phyloP scores from a whole-genome alignment of 2,888 invertebrate species.

The Cheilosia pagana region DNA sequence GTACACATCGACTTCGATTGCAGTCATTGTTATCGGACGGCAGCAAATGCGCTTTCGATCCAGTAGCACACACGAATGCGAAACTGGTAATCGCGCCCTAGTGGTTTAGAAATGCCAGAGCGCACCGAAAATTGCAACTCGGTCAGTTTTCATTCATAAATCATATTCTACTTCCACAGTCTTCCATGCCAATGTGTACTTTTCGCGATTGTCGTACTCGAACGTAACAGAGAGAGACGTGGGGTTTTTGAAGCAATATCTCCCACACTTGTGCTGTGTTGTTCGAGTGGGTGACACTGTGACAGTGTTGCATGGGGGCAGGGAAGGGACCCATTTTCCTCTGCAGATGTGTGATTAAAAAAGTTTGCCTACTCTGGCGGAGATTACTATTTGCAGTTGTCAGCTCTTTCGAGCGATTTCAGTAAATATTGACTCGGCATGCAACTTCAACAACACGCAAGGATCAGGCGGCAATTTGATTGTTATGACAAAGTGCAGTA shows the following conservation, averaged over 20 bases:
- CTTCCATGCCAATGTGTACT: not conserved
- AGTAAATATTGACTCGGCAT: not conserved
- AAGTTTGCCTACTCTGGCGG: not conserved
- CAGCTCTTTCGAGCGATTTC: not conserved
- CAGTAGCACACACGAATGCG: not conserved
- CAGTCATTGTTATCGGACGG: not conserved
- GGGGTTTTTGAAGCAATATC: not conserved
- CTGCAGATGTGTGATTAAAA: not conserved
- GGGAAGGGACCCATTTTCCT: not conserved
- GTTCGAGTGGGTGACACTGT: not conserved
- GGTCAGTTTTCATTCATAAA: slow-evolving; percentile 20
- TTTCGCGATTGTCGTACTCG: not conserved
- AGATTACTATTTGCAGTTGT: not conserved
- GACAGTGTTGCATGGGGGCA: not conserved
- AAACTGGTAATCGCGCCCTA: slow-evolving; percentile 18
- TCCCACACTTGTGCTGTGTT: not conserved
- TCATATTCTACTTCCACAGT: not conserved
- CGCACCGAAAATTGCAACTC: not conserved
- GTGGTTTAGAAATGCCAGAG: slow-evolving; percentile 7
- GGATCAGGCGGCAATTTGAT: too few species aligned
- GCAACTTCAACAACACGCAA: not conserved
- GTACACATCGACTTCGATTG: not conserved
- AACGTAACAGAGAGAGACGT: too few species aligned
- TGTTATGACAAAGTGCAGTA: too few species aligned
- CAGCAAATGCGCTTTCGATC: not conserved